These are phyloP conservation scores for Syngnathoides biaculeatus DNA, from an alignment of 2,113 vertebrate genomes.

Conservation along the genomic window DNA sequence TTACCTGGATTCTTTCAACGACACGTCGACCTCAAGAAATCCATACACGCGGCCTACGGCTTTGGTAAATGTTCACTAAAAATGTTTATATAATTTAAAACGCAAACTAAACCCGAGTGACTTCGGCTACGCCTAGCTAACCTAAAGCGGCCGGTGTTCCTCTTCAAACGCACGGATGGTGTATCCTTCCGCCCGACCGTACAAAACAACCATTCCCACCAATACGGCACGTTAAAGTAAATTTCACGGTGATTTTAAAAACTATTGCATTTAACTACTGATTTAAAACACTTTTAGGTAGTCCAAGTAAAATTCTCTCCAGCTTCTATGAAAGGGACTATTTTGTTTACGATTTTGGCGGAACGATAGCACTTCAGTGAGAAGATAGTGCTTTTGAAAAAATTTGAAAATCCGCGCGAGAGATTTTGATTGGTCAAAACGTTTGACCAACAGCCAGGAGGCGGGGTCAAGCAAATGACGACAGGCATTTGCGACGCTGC, in stretches of 20 bases:
- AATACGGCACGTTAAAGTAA: too few relatives aligned
- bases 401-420: constrained; percentile 79
- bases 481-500: neutral
- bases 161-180: neutral
- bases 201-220: neutral
- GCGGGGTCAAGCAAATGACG: neutral
- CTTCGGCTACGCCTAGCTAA: neutral
- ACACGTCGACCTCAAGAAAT: constrained; percentile 16
- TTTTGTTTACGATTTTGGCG: constrained; percentile 62
- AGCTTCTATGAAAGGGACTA: constrained; percentile 40
- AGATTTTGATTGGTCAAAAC: constrained; percentile 63
- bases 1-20: constrained; percentile 53
- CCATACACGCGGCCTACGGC: constrained; percentile 45
- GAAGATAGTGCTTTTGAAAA: constrained; percentile 48
- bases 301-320: accelerated
- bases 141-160: neutral
- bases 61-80: constrained; percentile 1
- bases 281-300: neutral
- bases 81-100: constrained; percentile 11
- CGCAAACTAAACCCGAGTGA: neutral
- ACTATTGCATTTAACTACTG: neutral
- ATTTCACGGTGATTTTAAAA: too few relatives aligned
- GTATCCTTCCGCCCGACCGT: constrained; percentile 65
- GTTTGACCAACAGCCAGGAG: neutral
- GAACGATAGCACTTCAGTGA: constrained; percentile 19